These are phyloP conservation scores for Ladona fulva DNA, from an alignment of 1,140 invertebrate genomes.

Conservation along the genomic window DNA sequence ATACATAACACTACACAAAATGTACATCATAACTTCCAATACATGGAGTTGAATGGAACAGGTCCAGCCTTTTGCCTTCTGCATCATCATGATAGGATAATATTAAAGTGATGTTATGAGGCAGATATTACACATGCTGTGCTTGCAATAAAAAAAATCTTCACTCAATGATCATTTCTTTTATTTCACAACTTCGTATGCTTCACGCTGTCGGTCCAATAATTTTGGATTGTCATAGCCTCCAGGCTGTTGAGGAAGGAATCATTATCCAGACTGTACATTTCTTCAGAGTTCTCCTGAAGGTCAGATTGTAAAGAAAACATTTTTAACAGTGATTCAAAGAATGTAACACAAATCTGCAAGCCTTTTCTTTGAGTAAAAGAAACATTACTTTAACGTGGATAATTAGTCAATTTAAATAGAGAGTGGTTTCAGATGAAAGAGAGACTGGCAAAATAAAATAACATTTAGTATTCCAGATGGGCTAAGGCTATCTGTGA, in stretches of 20 bases:
- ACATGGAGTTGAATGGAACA: neutral
- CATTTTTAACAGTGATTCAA: neutral
- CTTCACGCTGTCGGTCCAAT: slow-evolving; percentile 85
- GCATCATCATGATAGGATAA: neutral
- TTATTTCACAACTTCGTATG: slow-evolving; percentile 67
- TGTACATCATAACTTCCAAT: neutral
- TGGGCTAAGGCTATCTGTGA: no score
- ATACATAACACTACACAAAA: slow-evolving; percentile 5
- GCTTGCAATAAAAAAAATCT: neutral
- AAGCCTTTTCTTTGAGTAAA: no score
- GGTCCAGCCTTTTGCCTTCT: neutral
- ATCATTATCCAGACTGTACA: slow-evolving; percentile 86
- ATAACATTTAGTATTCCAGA: no score
- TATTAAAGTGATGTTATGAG: neutral
- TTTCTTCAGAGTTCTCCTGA: slow-evolving; percentile 83
- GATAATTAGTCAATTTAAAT: no score
- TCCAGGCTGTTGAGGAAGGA: slow-evolving; percentile 83
- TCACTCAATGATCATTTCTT: neutral
- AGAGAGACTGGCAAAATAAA: no score
- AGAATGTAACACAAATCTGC: no score
- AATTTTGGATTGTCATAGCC: slow-evolving; percentile 88
- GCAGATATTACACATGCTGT: neutral
- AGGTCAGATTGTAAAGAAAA: slow-evolving; percentile 30
- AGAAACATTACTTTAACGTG: no score
- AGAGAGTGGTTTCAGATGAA: no score